Evolutionary conservation across 2,113 vertebrate genomes (phyloP), one percentile per base, ranked within the genome.

Genomic region (Myotis davidii): DNA sequence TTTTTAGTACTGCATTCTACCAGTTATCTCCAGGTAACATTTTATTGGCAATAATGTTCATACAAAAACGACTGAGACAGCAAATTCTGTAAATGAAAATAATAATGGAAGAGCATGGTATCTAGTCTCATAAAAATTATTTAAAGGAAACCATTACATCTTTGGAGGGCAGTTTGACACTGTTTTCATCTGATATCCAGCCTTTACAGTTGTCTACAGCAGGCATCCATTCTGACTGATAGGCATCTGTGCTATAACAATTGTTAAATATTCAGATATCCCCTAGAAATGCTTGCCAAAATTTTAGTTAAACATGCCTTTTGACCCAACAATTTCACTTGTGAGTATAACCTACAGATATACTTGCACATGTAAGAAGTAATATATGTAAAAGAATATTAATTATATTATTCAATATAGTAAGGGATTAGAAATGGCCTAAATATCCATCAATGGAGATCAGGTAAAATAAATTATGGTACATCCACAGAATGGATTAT

Each of bases 1-100:
- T 74, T 88, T 34, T 64, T 90, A 45, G 9, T 14, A 50, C 42
- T 29, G 34, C 5, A 88, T 10, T 67, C 48, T 48, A 88, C 50
- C 23, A 39, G 23, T 54, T 27, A 42, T 74, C 56, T 95, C 42
- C 25, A 16, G 18, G 70, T 74, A 95, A 92, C 11, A 39, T 84
- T 84, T 82, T 86, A 52, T 34, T 64, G 14, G 32, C 32, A 78
- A 72, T 45, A 56, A 95, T 27, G 23, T 50, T 78, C 16, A 52
- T 64, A 86, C 5, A 21, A 72, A 86, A 86, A 37, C 29, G 32
- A 77, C 1, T 78, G 9, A 94, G 67, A 92, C 59, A 61, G 45
- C 18, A 88, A 93, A 91, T 85, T 94, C 32, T 42, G 1, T 83
- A 92, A 86, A 76, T 56, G 56, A 20, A 86, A 94, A 90, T 79